Percentiles rank a stretch among this genome's conserved stretches.
Conservation (phyloP, 2,888 invertebrate genomes). For the Dione vanillae region DNA sequence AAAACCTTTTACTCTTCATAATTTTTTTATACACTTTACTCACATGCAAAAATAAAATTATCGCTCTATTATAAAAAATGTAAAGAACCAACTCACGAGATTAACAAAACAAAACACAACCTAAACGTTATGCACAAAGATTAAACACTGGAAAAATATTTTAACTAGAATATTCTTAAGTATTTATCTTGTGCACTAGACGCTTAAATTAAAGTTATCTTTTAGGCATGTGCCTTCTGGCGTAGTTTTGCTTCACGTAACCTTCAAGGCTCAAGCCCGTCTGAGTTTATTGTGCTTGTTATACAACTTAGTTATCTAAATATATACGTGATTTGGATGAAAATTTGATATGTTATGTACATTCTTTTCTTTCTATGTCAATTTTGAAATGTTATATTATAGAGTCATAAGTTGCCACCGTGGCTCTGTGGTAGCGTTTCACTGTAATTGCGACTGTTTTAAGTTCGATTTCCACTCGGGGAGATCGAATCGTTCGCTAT, state of each 20-base stretch:
- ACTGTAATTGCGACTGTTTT: too few relatives aligned
- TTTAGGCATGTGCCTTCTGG: conserved; percentile 2
- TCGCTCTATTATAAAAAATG: too few relatives aligned
- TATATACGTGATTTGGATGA: not conserved
- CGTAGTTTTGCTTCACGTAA: conserved; percentile 11
- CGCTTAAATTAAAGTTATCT: conserved; percentile 18
- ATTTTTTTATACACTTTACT: too few relatives aligned
- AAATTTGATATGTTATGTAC: not conserved
- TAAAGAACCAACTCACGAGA: too few relatives aligned
- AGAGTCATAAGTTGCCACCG: too few relatives aligned
- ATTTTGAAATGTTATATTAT: too few relatives aligned
- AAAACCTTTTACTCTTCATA: not conserved
- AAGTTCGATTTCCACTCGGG: too few relatives aligned
- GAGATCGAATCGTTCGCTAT: too few relatives aligned
- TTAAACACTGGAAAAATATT: conserved; percentile 4
- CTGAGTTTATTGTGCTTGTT: conserved; percentile 2
- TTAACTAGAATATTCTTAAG: not conserved
- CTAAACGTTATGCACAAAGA: conserved; percentile 4
- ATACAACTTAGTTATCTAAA: conserved; percentile 12
- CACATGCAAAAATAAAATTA: too few relatives aligned
- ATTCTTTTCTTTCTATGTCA: too few relatives aligned
- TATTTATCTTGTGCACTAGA: conserved; percentile 12
- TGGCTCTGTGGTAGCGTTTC: too few relatives aligned
- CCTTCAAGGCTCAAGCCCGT: conserved; percentile 4
- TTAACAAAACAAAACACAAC: not conserved